Conservation (phyloP, 2,113 vertebrate genomes). For the Setophaga kirtlandii region DNA sequence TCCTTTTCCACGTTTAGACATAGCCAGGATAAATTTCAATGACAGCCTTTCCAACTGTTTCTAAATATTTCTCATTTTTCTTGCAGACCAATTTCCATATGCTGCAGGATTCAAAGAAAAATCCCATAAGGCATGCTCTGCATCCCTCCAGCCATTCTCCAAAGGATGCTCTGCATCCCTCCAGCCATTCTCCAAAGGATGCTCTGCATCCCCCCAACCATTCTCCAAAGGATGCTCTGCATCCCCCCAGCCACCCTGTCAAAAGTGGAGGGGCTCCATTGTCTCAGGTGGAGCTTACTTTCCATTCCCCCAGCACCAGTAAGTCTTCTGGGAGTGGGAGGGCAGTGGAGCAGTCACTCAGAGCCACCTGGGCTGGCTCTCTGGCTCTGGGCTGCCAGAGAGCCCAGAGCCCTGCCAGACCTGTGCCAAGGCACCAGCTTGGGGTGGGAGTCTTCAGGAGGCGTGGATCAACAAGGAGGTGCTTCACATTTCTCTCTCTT, state of each 20-base stretch:
- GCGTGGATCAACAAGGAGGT: neutral
- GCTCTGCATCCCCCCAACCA: neutral
- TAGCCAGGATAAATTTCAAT: constrained; percentile 69
- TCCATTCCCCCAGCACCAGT: neutral
- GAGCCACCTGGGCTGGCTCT: constrained; percentile 40
- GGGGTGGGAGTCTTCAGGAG: neutral
- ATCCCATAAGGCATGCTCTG: neutral
- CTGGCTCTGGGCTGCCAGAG: constrained; percentile 49
- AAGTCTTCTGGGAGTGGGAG: constrained; percentile 39
- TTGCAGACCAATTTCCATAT: constrained; percentile 50
- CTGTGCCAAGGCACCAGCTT: neutral
- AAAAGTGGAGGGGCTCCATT: neutral
- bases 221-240: too few species aligned
- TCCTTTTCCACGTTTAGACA: constrained; percentile 72
- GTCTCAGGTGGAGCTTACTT: constrained; percentile 6
- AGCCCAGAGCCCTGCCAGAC: neutral
- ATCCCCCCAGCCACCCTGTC: neutral
- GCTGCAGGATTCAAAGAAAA: neutral
- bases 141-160: neutral
- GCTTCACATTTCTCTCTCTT: neutral
- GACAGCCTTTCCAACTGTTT: constrained; percentile 65
- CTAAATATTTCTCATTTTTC: constrained; percentile 63
- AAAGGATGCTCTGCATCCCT: too few species aligned
- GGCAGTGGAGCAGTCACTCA: neutral
- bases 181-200: neutral